Conservation (phyloP, 2,113 vertebrate genomes). For the Cercocebus atys region DNA sequence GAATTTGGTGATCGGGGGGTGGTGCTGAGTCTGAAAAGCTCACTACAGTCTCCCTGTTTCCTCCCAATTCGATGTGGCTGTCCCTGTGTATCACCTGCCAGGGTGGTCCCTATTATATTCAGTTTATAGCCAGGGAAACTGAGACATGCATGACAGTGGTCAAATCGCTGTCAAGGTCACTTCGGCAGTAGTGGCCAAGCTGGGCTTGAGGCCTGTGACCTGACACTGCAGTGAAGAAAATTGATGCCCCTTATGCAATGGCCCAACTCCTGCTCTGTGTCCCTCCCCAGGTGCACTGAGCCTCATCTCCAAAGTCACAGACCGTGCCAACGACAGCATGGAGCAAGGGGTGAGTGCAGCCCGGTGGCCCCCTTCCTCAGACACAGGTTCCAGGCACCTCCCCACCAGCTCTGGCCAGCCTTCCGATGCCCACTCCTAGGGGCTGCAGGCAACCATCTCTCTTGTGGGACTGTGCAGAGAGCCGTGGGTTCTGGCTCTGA, state of each 20-base stretch:
- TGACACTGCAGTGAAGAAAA: background rate
- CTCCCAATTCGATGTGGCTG: background rate
- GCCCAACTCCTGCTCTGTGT: conserved; percentile 47
- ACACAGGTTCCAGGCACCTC: background rate
- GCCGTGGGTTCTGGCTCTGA: background rate
- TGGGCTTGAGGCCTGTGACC: background rate
- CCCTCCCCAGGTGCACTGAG: conserved; percentile 90
- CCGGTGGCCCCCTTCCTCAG: background rate
- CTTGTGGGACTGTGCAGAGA: background rate
- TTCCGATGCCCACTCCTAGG: background rate
- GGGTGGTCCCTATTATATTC: background rate
- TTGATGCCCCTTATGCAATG: background rate
- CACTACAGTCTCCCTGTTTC: background rate
- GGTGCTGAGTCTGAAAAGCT: background rate
- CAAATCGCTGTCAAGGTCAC: background rate
- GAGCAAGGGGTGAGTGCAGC: conserved; percentile 93
- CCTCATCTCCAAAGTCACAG: conserved; percentile 93
- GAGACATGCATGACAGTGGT: background rate
- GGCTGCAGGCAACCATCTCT: accelerated
- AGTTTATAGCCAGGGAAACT: background rate
- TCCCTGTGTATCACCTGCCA: background rate
- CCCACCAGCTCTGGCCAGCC: background rate
- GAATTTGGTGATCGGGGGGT: background rate
- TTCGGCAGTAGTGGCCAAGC: background rate
- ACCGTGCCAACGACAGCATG: conserved; percentile 94